These are phyloP conservation scores for Myotis vivesi DNA, from an alignment of 2,797 vertebrate species.

Conservation along the genomic window DNA sequence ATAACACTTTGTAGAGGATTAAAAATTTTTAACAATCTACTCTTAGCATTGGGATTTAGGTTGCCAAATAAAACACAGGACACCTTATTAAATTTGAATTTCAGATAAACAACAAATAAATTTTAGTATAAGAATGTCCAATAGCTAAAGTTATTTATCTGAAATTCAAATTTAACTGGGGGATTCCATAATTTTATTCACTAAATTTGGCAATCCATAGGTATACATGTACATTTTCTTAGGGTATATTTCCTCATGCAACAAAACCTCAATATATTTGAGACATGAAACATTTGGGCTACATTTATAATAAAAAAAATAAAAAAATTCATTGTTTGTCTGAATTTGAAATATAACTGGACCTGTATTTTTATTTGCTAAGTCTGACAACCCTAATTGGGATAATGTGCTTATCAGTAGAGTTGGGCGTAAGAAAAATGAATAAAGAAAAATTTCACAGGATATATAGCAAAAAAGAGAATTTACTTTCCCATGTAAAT, in stretches of 20 bases:
- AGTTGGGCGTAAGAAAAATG: not conserved
- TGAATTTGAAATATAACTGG: slow-evolving; percentile 27
- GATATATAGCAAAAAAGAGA: not conserved
- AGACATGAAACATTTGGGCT: not conserved
- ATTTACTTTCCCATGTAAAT: not conserved
- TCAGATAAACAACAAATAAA: not conserved
- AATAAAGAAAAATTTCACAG: slow-evolving; percentile 9
- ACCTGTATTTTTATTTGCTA: slow-evolving; percentile 31
- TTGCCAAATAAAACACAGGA: not conserved
- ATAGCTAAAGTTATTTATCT: slow-evolving; percentile 1
- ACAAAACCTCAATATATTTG: not conserved
- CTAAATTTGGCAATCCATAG: not conserved
- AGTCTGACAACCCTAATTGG: not conserved
- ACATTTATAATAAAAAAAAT: not conserved
- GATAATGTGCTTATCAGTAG: not conserved
- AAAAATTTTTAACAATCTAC: not conserved
- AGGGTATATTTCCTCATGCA: not conserved
- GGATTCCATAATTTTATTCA: not conserved
- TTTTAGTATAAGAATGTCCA: not conserved
- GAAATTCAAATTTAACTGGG: slow-evolving; percentile 12
- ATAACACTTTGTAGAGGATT: not conserved
- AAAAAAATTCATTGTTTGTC: slow-evolving; percentile 9
- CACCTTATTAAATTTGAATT: not conserved
- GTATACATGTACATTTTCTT: not conserved
- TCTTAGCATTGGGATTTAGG: not conserved